A percentile compares a stretch with the other conserved stretches of the same genome.
phyloP scores from a whole-genome alignment of 2,797 vertebrate genomes.

The Apogon talboti region DNA sequence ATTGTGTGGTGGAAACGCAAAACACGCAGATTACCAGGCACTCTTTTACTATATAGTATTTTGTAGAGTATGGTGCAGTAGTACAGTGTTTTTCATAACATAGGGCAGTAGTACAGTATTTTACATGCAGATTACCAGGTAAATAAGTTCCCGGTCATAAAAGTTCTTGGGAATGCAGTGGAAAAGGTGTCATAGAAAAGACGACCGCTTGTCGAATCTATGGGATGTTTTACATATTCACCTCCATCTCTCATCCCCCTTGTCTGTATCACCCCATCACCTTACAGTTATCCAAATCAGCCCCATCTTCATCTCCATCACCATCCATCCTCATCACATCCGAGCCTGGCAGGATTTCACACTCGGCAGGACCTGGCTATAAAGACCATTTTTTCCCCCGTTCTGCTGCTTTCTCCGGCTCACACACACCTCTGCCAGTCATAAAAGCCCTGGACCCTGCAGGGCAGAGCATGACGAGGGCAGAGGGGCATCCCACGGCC shows the following conservation, averaged over 20 bases:
- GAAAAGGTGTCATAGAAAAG: no score
- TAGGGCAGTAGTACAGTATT: no score
- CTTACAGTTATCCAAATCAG: not conserved
- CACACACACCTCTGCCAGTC: conserved; percentile 37
- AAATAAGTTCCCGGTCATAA: no score
- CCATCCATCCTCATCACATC: not conserved
- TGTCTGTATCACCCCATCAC: not conserved
- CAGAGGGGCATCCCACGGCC: conserved; percentile 29
- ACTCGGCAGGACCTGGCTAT: conserved; percentile 33
- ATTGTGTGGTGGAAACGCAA: no score
- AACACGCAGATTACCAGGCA: no score
- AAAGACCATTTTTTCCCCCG: conserved; percentile 43
- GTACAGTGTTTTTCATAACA: no score
- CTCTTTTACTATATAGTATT: no score
- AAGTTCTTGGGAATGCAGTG: no score
- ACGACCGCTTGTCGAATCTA: no score
- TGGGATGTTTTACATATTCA: not conserved
- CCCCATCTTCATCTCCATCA: not conserved
- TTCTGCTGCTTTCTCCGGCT: not conserved
- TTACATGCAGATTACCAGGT: no score
- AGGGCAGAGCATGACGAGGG: conserved; percentile 54
- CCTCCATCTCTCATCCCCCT: not conserved
- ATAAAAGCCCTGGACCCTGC: conserved; percentile 58
- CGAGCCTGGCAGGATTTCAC: conserved; percentile 28
- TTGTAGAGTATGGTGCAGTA: no score